Evolutionary conservation across 2,113 vertebrate species (phyloP).

Genomic region (Ameiurus melas): DNA sequence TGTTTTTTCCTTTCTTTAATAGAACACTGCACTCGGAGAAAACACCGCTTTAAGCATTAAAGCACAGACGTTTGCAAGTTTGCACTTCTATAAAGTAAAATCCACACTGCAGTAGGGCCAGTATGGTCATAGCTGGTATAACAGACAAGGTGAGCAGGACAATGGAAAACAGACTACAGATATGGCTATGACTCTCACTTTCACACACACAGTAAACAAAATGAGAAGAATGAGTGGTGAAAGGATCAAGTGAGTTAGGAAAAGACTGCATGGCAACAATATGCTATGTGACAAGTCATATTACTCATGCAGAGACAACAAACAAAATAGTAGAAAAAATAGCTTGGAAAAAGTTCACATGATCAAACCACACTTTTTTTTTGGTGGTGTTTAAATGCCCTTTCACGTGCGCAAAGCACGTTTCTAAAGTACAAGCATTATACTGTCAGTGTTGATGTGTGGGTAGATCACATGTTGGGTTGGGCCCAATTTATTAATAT

Average conservation of each 20-base stretch:
- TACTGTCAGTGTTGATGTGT: slow-evolving; percentile 8
- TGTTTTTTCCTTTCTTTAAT: background rate
- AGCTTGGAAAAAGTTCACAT: background rate
- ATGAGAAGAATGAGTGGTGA: slow-evolving; percentile 51
- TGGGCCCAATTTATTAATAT: slow-evolving; percentile 17
- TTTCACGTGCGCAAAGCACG: background rate
- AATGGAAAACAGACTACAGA: slow-evolving; percentile 32
- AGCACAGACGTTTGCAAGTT: background rate
- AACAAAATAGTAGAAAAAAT: slow-evolving; percentile 32
- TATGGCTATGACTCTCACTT: slow-evolving; percentile 42
- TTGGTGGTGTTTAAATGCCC: slow-evolving; percentile 4
- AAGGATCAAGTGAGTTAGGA: slow-evolving; percentile 52
- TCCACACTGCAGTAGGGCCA: slow-evolving; percentile 24
- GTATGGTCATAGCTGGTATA: slow-evolving; percentile 20
- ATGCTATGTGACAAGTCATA: slow-evolving; percentile 35
- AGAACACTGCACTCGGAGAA: background rate
- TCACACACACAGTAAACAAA: slow-evolving; percentile 58
- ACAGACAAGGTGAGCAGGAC: slow-evolving; percentile 33
- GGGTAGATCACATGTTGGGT: slow-evolving; percentile 30
- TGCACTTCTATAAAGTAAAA: slow-evolving; percentile 8
- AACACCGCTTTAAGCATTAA: background rate
- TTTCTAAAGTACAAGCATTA: slow-evolving; percentile 7
- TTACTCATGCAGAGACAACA: slow-evolving; percentile 62
- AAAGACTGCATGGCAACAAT: slow-evolving; percentile 45
- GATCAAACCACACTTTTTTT: slow-evolving; percentile 22